Percentiles rank a stretch among this genome's conserved stretches.
Conservation (phyloP, 2,113 vertebrate species). For the Gobius niger region DNA sequence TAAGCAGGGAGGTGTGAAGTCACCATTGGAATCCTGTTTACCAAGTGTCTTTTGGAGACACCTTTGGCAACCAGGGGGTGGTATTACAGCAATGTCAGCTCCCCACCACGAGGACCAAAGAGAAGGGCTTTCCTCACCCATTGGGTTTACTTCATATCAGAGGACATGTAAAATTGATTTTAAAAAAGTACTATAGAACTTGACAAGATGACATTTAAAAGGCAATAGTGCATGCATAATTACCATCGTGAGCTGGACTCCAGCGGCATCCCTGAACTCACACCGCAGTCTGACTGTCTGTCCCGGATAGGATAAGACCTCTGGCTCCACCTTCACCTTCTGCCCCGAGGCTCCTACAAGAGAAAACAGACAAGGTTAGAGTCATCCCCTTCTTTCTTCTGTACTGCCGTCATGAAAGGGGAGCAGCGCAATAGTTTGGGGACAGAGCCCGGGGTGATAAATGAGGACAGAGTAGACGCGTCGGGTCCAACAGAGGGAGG, state of each 20-base stretch:
- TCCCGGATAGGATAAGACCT: conserved; percentile 78
- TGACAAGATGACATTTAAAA: neutral
- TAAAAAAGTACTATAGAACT: no score
- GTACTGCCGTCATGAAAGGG: conserved; percentile 12
- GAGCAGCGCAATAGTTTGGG: conserved; percentile 33
- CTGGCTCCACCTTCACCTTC: conserved; percentile 73
- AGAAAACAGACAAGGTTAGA: conserved; percentile 34
- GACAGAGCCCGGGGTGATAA: conserved; percentile 53
- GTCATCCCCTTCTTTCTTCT: conserved; percentile 1
- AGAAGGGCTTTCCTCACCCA: no score
- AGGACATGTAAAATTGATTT: no score
- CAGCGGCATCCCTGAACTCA: conserved; percentile 64
- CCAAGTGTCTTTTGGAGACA: no score
- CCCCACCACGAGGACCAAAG: no score
- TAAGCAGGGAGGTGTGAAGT: no score
- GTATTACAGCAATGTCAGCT: no score
- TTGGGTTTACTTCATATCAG: no score
- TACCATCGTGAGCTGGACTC: conserved; percentile 68
- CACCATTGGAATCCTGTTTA: no score
- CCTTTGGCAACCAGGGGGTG: no score
- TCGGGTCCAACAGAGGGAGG: conserved; percentile 57
- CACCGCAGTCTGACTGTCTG: conserved; percentile 78
- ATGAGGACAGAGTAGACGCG: conserved; percentile 51
- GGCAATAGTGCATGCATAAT: neutral
- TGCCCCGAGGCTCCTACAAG: conserved; percentile 67